Conservation (phyloP, 2,797 vertebrate genomes). For the Malurus leucopterus region DNA sequence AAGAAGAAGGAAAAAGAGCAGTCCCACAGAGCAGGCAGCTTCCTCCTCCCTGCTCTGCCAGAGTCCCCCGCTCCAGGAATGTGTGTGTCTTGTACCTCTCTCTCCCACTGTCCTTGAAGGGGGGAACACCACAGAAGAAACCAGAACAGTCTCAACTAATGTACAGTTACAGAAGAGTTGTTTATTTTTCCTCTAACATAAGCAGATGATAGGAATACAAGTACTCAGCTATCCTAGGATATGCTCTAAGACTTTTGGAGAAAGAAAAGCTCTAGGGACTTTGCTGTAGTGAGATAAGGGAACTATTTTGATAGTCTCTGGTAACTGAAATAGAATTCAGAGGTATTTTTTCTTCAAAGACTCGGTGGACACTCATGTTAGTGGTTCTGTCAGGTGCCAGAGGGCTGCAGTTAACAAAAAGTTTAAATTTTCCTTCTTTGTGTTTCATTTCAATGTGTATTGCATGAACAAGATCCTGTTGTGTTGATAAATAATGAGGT, state of each 20-base stretch:
- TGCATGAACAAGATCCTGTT: neutral
- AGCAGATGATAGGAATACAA: too few species aligned
- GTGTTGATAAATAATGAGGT: neutral
- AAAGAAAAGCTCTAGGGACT: neutral
- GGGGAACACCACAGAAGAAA: too few species aligned
- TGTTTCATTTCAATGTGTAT: neutral
- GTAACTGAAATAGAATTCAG: neutral
- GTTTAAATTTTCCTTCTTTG: neutral
- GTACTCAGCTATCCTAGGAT: too few species aligned
- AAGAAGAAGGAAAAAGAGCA: too few species aligned
- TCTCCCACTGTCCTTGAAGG: too few species aligned
- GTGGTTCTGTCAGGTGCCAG: neutral
- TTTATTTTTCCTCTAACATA: too few species aligned
- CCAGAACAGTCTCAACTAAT: too few species aligned
- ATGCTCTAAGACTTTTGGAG: neutral
- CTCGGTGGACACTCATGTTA: fast-evolving
- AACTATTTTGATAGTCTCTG: neutral
- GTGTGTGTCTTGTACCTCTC: too few species aligned
- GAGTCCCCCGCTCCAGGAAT: too few species aligned
- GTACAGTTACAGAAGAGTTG: too few species aligned
- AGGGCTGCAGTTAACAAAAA: neutral
- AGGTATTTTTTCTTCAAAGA: neutral
- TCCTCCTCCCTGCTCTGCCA: too few species aligned
- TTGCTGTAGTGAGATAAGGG: neutral
- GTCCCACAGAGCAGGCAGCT: too few species aligned